These are phyloP conservation scores for Thomomys bottae DNA, from an alignment of 2,113 vertebrate species.

Conservation along the genomic window DNA sequence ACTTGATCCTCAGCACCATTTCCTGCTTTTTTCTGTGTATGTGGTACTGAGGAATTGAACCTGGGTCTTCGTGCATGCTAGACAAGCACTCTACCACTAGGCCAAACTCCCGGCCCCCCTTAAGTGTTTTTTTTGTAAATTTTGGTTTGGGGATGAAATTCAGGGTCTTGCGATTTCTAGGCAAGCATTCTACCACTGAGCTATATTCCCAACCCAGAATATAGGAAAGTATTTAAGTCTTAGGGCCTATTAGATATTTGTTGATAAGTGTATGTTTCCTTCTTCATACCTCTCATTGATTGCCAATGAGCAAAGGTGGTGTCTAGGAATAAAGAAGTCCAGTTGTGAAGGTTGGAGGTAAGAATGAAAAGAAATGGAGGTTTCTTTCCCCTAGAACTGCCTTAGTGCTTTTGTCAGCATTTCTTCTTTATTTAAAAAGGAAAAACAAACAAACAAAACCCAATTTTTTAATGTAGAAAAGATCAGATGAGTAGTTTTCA, in stretches of 20 bases:
- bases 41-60: no score
- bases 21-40: no score
- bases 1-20: no score
- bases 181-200: no score
- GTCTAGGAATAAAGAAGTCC: neutral
- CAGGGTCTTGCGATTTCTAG: no score
- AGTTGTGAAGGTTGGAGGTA: neutral
- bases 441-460: neutral
- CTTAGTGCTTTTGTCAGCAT: neutral
- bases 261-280: neutral
- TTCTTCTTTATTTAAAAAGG: slow-evolving; percentile 54
- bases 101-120: no score
- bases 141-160: no score
- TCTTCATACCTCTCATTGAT: neutral
- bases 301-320: neutral
- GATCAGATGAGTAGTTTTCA: neutral
- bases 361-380: neutral
- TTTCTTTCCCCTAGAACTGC: neutral
- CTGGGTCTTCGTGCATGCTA: no score
- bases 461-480: neutral
- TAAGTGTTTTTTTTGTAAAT: no score
- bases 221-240: slow-evolving; percentile 21
- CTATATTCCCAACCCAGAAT: neutral
- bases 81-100: no score
- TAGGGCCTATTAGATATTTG: neutral